Base-by-base conservation (phyloP, 92 coral and sea anemone genomes). In the Siderastrea radians region DNA sequence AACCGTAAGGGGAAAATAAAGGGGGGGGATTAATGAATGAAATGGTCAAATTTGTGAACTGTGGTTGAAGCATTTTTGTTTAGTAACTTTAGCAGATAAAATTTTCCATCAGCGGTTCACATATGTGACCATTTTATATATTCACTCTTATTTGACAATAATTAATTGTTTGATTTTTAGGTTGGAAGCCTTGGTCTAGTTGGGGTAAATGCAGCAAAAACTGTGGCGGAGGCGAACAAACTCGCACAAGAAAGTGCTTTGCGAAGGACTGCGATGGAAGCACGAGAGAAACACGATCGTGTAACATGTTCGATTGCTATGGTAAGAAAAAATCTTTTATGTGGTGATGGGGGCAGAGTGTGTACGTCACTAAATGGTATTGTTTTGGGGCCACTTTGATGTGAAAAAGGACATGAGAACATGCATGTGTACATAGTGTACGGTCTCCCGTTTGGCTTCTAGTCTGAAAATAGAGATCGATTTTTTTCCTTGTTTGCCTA, bases 141-240 rank as follows among this genome's bases (percentile, higher is more conserved):
- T 58, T 58, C 15, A 57, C 66, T n/a, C 7, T 6, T 7, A 10
- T 47, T 7, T 47, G 4, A 50, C 15, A 52, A 10, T 4, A 48
- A 16, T 12, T 10, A 26, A 13, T 50, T 38, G 60, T 49, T 50
- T 51, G 12, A 53, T 17, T 49, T 44, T 15, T 49, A 95, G 98
- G 98, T 14, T 95, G 98, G 98, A 95, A 79, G 71, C 84, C 95
- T 1, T 95, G 98, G 98, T 94, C 98, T 43, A 72, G 94, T 49
- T 95, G 98, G 98, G 88, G 92, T 45, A 78, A 84, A 16, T 95
- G 98, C 71, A 91, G 92, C 50, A 87, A 83, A 49, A 95, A 91
- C 76, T 95, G 98, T 84, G 90, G 78, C 19, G 88, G 91, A 61
- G 98, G 98, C 6, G 58, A 47, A 54, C 98, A 95, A 72, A 60